A percentile compares a stretch with the other conserved stretches of the same genome.
Evolutionary conservation across 2,113 vertebrate species (phyloP).

Genomic region (Barnardius zonarius): DNA sequence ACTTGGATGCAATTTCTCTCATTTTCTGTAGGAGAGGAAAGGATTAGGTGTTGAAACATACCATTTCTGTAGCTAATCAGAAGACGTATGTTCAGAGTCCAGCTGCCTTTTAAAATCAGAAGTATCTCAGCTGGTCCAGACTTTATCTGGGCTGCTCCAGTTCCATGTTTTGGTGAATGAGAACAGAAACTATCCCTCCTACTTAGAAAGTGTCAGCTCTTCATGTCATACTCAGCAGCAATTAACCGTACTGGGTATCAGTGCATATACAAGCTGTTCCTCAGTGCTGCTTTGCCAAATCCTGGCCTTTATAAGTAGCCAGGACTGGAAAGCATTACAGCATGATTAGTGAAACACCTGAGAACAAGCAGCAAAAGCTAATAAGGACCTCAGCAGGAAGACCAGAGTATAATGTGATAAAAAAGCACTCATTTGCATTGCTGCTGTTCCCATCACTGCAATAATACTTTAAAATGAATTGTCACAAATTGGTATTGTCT

Average conservation of each 20-base stretch:
- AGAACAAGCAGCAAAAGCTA: conserved; percentile 24
- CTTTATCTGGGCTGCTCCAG: neutral
- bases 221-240: neutral
- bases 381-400: neutral
- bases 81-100: neutral
- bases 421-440: neutral
- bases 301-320: neutral
- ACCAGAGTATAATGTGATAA: neutral
- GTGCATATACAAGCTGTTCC: conserved; percentile 16
- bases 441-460: neutral
- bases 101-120: neutral
- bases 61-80: conserved; percentile 5
- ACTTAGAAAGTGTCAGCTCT: neutral
- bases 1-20: neutral
- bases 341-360: conserved; percentile 1
- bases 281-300: conserved; percentile 1
- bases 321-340: neutral
- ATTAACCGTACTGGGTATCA: neutral
- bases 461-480: neutral
- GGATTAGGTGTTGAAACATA: neutral
- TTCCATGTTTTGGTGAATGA: neutral
- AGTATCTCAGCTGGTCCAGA: neutral
- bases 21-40: neutral
- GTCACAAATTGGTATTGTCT: neutral
- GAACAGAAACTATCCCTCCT: neutral